Base-by-base conservation (phyloP, 2,888 invertebrate genomes). In the Drosophila demipolita region DNA sequence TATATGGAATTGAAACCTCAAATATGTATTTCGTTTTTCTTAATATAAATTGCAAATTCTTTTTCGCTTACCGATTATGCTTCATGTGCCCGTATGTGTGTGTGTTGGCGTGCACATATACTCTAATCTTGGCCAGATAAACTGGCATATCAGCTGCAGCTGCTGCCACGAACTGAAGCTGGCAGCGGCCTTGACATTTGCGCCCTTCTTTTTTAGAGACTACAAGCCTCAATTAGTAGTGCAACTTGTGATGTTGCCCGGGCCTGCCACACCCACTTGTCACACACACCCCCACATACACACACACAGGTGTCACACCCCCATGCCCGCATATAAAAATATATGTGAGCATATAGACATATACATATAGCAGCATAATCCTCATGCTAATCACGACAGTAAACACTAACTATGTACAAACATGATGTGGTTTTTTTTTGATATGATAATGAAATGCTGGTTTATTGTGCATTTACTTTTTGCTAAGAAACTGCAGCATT, bases 101-200 rank as follows among this genome's bases (percentile, higher is more conserved):
- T 66, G 0, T 58, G 4, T 45, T 57, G 17, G 11, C n/a, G n/a
- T 32, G 15, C 40, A 20, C 9, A 20, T 73, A 33, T 15, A 35
- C 23, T 20, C 36, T 55, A 60, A 68, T 61, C 48, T 57, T 59
- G 61, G 49, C 29, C 60, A 66, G 53, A 65, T 65, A 23, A 48
- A 52, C n/a, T 45, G 55, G 38, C 38, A 49, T 26, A 61, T 62
- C 61, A 67, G 58, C 35, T 61, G 62, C 66, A 66, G 64, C 67
- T 68, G 53, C 66, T 48, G 20, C 20, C 26, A 66, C 68, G 53
- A 29, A 54, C 57, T 78, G 59, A 35, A 78, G 69, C 81, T 78
- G 66, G 55, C 71, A 72, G 65, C 79, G 79, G 87, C 83, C 83
- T 88, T 83, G 83, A 83, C 83, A 88, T 83, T 86, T 86, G 87